These are phyloP conservation scores for Phalloptychus januarius DNA, from an alignment of 2,797 vertebrate species.

Conservation along the genomic window DNA sequence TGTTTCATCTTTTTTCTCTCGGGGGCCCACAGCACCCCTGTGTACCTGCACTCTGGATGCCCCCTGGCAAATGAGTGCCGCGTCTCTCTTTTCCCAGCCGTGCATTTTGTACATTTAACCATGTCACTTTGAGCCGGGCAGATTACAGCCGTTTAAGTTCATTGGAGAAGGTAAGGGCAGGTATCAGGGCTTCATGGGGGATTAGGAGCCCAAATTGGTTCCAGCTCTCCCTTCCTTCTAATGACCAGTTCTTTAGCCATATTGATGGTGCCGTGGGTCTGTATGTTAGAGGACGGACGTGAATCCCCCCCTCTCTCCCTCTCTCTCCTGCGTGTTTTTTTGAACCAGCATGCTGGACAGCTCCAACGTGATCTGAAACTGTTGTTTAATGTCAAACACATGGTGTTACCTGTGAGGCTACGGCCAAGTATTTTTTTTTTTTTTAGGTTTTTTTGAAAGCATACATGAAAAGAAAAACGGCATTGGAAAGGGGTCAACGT, in stretches of 20 bases:
- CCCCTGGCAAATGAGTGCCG: slow-evolving; percentile 74
- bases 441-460: slow-evolving; percentile 63
- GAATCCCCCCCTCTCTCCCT: slow-evolving; percentile 23
- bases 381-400: slow-evolving; percentile 93
- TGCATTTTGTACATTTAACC: slow-evolving; percentile 79
- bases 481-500: slow-evolving; percentile 14
- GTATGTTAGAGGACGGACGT: slow-evolving; percentile 53
- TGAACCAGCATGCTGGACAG: slow-evolving; percentile 74
- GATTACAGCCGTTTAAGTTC: slow-evolving; percentile 92
- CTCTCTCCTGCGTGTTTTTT: slow-evolving; percentile 30
- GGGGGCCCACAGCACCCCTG: slow-evolving; percentile 68
- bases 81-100: slow-evolving; percentile 73
- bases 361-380: slow-evolving; percentile 76
- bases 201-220: slow-evolving; percentile 96
- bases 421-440: slow-evolving; percentile 37
- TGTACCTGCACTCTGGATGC: slow-evolving; percentile 76
- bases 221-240: slow-evolving; percentile 90
- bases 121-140: slow-evolving; percentile 79
- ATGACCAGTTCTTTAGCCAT: slow-evolving; percentile 82
- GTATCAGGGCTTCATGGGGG: slow-evolving; percentile 90
- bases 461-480: slow-evolving; percentile 19
- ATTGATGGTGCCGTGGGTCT: slow-evolving; percentile 68
- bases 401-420: slow-evolving; percentile 87
- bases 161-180: slow-evolving; percentile 90
- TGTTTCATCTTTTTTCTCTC: slow-evolving; percentile 70